These are phyloP conservation scores for Pyrocoelia pectoralis DNA, from an alignment of 2,888 invertebrate genomes.

Conservation along the genomic window DNA sequence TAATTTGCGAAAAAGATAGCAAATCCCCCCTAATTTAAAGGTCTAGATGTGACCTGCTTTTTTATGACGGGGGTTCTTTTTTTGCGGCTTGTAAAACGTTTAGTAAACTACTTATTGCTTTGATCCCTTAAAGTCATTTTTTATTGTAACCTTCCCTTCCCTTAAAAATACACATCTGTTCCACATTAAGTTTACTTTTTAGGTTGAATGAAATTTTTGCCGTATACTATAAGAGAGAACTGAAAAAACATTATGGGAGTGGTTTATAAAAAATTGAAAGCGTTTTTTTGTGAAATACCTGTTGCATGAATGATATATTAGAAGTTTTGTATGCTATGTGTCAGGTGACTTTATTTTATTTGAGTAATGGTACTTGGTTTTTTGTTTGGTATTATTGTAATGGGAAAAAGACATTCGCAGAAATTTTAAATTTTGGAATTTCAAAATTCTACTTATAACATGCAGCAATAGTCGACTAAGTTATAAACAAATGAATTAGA, in stretches of 20 bases:
- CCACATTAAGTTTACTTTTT: slow-evolving; percentile 15
- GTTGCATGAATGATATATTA: slow-evolving; percentile 25
- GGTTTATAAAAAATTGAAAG: slow-evolving; percentile 11
- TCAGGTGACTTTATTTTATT: slow-evolving; percentile 22
- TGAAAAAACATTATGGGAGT: slow-evolving; percentile 20
- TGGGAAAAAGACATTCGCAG: too few relatives aligned
- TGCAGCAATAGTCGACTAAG: too few relatives aligned
- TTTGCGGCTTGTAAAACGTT: slow-evolving; percentile 56
- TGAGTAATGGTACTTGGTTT: slow-evolving; percentile 4
- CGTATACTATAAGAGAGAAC: background rate
- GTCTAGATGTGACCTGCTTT: slow-evolving; percentile 42
- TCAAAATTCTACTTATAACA: too few relatives aligned
- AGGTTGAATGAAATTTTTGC: background rate
- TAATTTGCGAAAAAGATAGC: slow-evolving; percentile 20
- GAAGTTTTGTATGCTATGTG: slow-evolving; percentile 13
- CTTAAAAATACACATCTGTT: slow-evolving; percentile 40
- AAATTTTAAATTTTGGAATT: too few relatives aligned
- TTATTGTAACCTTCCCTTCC: slow-evolving; percentile 49
- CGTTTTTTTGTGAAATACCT: slow-evolving; percentile 24
- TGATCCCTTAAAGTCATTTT: slow-evolving; percentile 52
- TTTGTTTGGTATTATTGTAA: background rate
- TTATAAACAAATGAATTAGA: too few relatives aligned
- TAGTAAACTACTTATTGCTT: slow-evolving; percentile 54
- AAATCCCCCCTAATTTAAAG: slow-evolving; percentile 18
- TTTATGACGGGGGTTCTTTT: slow-evolving; percentile 48